Evolutionary conservation across 2,797 vertebrate species (phyloP).

Genomic region (Anas bernieri): DNA sequence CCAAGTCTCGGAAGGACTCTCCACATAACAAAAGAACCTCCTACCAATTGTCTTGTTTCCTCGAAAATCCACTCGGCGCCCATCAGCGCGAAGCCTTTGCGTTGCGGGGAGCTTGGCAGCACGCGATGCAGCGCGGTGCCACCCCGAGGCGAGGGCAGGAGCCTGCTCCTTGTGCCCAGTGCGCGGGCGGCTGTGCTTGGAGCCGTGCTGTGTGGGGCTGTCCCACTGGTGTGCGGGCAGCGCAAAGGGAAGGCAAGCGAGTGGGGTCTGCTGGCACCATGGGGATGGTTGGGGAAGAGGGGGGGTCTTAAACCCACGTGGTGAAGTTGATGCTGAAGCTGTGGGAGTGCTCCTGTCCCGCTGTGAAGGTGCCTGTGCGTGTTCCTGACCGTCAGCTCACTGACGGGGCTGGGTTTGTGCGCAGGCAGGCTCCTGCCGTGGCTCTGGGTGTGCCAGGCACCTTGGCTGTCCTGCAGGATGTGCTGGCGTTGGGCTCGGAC

Average conservation of each 20-base stretch:
- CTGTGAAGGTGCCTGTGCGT: no score
- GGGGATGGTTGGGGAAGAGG: neutral
- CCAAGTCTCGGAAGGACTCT: neutral
- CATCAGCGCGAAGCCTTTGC: neutral
- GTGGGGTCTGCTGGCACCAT: fast-evolving
- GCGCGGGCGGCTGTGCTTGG: neutral
- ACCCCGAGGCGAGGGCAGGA: neutral
- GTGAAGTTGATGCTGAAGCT: neutral
- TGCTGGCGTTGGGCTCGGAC: neutral
- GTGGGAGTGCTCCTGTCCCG: neutral
- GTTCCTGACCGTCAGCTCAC: neutral
- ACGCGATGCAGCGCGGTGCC: fast-evolving
- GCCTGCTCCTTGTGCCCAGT: fast-evolving
- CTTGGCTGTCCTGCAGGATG: neutral
- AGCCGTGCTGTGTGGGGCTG: fast-evolving
- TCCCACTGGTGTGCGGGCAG: neutral
- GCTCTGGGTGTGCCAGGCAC: neutral
- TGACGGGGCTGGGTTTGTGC: neutral
- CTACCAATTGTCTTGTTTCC: neutral
- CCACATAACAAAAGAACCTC: neutral
- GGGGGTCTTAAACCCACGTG: neutral
- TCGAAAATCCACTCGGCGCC: neutral
- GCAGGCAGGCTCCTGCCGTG: fast-evolving
- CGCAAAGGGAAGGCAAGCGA: neutral
- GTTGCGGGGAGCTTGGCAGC: neutral